These are phyloP conservation scores for Crossocerus cetratus DNA, from an alignment of 2,888 invertebrate genomes.

Conservation along the genomic window DNA sequence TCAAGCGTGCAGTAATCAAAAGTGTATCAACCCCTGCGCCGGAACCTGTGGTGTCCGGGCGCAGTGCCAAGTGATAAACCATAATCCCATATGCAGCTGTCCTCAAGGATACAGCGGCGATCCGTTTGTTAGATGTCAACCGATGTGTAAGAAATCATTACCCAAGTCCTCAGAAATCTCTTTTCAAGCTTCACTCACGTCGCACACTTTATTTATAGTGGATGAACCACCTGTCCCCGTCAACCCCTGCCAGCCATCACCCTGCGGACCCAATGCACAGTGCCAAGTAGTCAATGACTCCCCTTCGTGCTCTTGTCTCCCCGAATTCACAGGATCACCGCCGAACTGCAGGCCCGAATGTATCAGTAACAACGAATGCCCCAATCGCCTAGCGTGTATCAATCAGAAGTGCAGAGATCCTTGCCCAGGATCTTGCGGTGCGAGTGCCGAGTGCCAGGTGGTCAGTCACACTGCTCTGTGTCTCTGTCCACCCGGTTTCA, in stretches of 20 bases:
- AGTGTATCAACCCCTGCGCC: conserved; percentile 87
- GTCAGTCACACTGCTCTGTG: conserved; percentile 85
- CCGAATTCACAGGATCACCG: conserved; percentile 85
- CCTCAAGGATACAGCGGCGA: conserved; percentile 83
- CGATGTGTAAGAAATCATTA: conserved; percentile 63
- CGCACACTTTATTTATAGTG: conserved; percentile 55
- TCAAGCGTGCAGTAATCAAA: conserved; percentile 86
- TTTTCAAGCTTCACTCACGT: not conserved
- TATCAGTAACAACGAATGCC: conserved; percentile 85
- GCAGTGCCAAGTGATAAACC: conserved; percentile 85
- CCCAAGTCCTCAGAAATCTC: too few species aligned
- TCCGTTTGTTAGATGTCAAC: conserved; percentile 82
- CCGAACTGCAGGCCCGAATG: conserved; percentile 89
- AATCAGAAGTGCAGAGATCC: conserved; percentile 85
- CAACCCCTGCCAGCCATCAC: conserved; percentile 71
- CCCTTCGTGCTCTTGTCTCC: conserved; percentile 82
- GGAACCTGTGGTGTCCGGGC: conserved; percentile 86
- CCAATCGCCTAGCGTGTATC: conserved; percentile 85
- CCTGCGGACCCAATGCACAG: conserved; percentile 79
- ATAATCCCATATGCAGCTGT: conserved; percentile 87
- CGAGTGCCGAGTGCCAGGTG: conserved; percentile 85
- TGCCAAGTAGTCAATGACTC: conserved; percentile 82
- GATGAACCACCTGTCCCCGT: conserved; percentile 31
- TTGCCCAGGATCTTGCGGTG: conserved; percentile 84
- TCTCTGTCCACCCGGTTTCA: conserved; percentile 78